Evolutionary conservation across 2,113 vertebrate genomes (phyloP).

Genomic region (Calidris pugnax): DNA sequence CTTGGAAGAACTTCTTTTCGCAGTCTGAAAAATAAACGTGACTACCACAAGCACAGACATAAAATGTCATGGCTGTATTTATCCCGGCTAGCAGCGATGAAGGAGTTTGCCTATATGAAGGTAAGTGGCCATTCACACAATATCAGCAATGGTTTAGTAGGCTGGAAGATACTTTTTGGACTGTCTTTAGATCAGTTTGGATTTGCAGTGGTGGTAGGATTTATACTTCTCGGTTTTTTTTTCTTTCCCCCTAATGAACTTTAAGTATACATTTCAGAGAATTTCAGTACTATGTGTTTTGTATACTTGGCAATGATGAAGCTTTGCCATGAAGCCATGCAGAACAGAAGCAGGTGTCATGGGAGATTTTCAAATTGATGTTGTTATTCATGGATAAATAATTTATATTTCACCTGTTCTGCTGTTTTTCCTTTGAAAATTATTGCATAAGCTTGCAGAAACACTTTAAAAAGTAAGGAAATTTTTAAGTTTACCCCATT

Average conservation of each 20-base stretch:
- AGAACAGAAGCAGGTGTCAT: neutral
- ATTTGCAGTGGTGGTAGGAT: neutral
- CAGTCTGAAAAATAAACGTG: conserved; percentile 94
- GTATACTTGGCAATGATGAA: neutral
- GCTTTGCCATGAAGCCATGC: neutral
- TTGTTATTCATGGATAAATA: neutral
- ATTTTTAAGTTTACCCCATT: neutral
- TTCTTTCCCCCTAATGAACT: neutral
- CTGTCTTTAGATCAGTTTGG: neutral
- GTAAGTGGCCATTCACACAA: conserved; percentile 52
- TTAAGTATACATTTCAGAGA: neutral
- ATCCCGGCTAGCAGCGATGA: conserved; percentile 95
- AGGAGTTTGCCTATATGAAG: conserved; percentile 99
- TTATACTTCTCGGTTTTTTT: neutral
- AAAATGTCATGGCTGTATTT: conserved; percentile 97
- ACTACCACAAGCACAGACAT: conserved; percentile 93
- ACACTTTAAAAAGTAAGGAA: neutral
- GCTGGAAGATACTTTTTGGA: neutral
- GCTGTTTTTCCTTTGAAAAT: neutral
- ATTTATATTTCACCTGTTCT: neutral
- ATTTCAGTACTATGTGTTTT: neutral
- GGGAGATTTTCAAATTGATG: neutral
- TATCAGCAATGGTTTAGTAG: neutral
- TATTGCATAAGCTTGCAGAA: neutral
- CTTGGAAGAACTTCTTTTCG: conserved; percentile 95